These are phyloP conservation scores for Penelope pileata DNA, from an alignment of 2,113 vertebrate species.

Conservation along the genomic window DNA sequence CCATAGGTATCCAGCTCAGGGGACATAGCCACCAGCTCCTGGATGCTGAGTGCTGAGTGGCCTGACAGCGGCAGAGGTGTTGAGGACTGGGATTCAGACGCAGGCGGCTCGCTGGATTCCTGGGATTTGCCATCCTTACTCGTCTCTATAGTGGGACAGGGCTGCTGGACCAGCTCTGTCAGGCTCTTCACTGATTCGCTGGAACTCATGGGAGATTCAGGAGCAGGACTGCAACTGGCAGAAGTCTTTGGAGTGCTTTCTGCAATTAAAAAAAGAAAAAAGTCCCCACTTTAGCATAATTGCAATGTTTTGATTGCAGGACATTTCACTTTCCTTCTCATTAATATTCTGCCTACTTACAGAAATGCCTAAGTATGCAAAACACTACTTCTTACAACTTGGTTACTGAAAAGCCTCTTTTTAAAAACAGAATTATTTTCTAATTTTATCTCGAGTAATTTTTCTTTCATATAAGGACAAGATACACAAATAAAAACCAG, in stretches of 20 bases:
- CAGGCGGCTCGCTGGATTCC: slow-evolving; percentile 78
- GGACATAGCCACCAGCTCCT: slow-evolving; percentile 93
- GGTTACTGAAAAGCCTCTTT: slow-evolving; percentile 27
- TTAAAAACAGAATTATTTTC: neutral
- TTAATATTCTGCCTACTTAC: slow-evolving; percentile 36
- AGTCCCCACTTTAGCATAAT: slow-evolving; percentile 31
- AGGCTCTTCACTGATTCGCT: slow-evolving; percentile 92
- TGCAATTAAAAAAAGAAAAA: slow-evolving; percentile 62
- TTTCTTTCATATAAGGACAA: slow-evolving; percentile 2
- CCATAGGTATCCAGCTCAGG: slow-evolving; percentile 94
- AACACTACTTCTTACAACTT: slow-evolving; percentile 1
- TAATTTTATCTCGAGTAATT: slow-evolving; percentile 27
- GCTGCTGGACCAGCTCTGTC: slow-evolving; percentile 84
- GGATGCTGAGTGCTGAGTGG: slow-evolving; percentile 90
- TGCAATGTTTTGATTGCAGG: slow-evolving; percentile 47
- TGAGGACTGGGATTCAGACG: slow-evolving; percentile 83
- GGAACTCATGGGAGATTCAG: slow-evolving; percentile 93
- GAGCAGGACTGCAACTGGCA: slow-evolving; percentile 94
- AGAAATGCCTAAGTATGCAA: slow-evolving; percentile 32
- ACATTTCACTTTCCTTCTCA: slow-evolving; percentile 42
- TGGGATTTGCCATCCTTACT: slow-evolving; percentile 81
- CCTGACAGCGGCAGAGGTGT: slow-evolving; percentile 86
- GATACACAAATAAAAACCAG: slow-evolving; percentile 31
- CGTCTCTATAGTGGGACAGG: slow-evolving; percentile 84
- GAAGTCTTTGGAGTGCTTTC: slow-evolving; percentile 97